phyloP scores from a whole-genome alignment of 2,113 vertebrate species.

The Uropsilus gracilis region DNA sequence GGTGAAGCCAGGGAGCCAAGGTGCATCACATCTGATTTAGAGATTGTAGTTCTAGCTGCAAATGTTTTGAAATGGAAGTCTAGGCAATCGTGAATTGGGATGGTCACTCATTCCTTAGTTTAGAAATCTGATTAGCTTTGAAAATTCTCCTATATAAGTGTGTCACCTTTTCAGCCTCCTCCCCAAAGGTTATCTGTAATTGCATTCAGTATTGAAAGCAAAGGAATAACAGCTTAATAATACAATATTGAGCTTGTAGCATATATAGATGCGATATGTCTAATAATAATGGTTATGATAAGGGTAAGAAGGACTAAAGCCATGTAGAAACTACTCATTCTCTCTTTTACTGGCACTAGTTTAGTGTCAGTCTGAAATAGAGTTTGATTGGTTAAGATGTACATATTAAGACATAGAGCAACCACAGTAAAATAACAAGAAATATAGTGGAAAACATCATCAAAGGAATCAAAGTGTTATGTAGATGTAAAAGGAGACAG shows the following conservation, averaged over 20 bases:
- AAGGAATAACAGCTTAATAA: slow-evolving; percentile 13
- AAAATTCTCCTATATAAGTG: slow-evolving; percentile 64
- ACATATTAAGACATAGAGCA: background rate
- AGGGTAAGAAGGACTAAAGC: background rate
- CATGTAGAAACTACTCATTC: background rate
- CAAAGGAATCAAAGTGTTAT: background rate
- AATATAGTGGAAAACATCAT: background rate
- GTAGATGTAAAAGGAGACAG: background rate
- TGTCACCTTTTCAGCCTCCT: background rate
- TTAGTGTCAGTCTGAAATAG: background rate
- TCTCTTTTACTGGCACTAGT: background rate
- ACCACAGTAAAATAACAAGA: background rate
- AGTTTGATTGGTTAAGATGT: background rate
- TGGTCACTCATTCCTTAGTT: slow-evolving; percentile 60
- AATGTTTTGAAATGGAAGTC: slow-evolving; percentile 39
- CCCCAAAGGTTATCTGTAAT: slow-evolving; percentile 70
- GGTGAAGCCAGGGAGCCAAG: background rate
- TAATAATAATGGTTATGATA: background rate
- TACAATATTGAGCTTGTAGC: background rate
- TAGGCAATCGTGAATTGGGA: background rate
- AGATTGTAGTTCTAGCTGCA: background rate
- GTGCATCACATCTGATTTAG: slow-evolving; percentile 27
- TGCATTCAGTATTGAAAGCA: slow-evolving; percentile 71
- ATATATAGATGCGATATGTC: background rate
- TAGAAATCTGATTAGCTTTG: slow-evolving; percentile 64